Evolutionary conservation across 2,888 invertebrate genomes (phyloP).

Genomic region (Nymphalis polychloros): DNA sequence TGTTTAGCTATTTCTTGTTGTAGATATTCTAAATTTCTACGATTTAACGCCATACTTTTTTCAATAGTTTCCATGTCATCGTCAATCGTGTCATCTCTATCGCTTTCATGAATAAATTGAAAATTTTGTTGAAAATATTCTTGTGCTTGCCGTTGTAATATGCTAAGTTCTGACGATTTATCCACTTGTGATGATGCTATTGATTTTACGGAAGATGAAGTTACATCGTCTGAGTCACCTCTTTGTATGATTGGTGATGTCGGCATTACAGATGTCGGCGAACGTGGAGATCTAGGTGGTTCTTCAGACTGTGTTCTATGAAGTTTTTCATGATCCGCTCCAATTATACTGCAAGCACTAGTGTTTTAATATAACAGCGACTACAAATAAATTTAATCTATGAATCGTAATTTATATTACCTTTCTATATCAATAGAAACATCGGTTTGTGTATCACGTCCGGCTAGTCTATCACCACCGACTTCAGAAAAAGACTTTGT

Average conservation of each 20-base stretch:
- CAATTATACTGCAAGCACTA: conserved; percentile 59
- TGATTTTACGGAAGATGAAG: conserved; percentile 71
- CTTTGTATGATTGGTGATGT: conserved; percentile 75
- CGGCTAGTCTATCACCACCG: conserved; percentile 65
- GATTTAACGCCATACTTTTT: conserved; percentile 78
- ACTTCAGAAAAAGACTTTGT: conserved; percentile 93
- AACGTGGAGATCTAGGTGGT: conserved; percentile 87
- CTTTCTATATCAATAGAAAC: conserved; percentile 63
- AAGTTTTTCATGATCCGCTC: conserved; percentile 86
- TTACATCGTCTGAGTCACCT: conserved; percentile 72
- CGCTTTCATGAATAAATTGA: conserved; percentile 79
- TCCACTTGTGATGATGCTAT: conserved; percentile 70
- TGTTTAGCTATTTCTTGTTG: conserved; percentile 80
- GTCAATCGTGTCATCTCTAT: conserved; percentile 77
- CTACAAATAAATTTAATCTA: neutral
- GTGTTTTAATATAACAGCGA: neutral
- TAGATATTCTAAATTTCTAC: conserved; percentile 75
- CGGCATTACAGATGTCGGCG: conserved; percentile 76
- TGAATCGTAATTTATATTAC: conserved; percentile 45
- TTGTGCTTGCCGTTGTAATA: conserved; percentile 70
- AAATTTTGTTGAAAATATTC: conserved; percentile 80
- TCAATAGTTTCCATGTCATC: conserved; percentile 78
- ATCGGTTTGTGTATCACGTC: conserved; percentile 60
- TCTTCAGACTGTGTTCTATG: conserved; percentile 93
- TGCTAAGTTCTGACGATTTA: conserved; percentile 71